Base-by-base conservation (phyloP, 2,797 vertebrate species). In the Hemitrygon akajei region DNA sequence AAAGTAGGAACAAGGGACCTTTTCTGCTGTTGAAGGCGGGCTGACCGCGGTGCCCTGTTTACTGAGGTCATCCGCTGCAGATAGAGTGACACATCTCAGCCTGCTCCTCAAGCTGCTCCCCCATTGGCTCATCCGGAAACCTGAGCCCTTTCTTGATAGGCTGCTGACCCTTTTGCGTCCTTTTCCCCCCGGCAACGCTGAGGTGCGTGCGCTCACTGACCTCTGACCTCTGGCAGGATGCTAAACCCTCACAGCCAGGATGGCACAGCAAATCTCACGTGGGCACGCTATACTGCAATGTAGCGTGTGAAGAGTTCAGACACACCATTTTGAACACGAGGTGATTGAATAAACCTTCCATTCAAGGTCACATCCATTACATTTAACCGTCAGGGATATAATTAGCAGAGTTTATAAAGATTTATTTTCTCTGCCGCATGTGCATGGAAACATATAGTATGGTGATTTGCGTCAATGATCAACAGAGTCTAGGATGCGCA, bases 151-250 rank as follows among this genome's bases (percentile, higher is more conserved):
- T 56, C 47, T 22, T 30, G 1, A 93, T 75, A 18, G 37, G 37
- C 91, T 93, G 91, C 91, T 18, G 71, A 76, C 91, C 71, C 76
- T 76, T 25, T 37, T 93, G 69, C 18, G 7, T 76, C 91, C 12
- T 75, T 73, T 58, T 30, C 37, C 69, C 69, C 40, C 56, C 71
- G 7, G 71, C 71, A 76, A 75, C 66, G 7, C 69, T 47, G 91
- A 30, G 0, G 66, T 1, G 7, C 30, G 34, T 10, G 22, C 16
- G 4, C 86, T 22, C 5, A 9, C 91, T 2, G 20, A 40, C 69
- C 34, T 12, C 63, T 22, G 10, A 40, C 20, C 91, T 93, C 91
- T 58, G 40, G 40, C 91, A 47, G 37, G 9, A n/a, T 93, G 14
- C 91, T 7, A 76, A 16, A 75, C 69, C 47, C 27, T 71, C 89